Conservation (phyloP, 1,140 invertebrate genomes). For the Aphelenchoides fujianensis region DNA sequence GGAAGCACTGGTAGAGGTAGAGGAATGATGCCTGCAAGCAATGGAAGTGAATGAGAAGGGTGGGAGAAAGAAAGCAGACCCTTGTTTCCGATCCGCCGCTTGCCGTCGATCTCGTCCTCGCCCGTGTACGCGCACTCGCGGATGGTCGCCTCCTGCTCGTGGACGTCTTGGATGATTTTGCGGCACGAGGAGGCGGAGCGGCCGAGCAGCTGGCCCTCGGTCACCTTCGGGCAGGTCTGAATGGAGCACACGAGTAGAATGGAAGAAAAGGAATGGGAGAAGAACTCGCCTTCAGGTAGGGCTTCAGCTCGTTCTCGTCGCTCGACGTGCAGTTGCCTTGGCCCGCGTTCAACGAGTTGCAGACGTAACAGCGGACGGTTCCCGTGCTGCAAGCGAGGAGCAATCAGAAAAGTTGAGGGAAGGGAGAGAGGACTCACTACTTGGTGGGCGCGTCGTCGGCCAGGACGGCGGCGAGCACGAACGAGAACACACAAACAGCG, state of each 20-base stretch:
- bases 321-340: constrained; percentile 31
- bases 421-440: no score
- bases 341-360: constrained; percentile 41
- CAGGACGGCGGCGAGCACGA: no score
- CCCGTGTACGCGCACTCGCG: constrained; percentile 40
- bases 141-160: constrained; percentile 21
- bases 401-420: no score
- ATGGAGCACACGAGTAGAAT: constrained; percentile 25
- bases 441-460: no score
- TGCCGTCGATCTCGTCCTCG: constrained; percentile 40
- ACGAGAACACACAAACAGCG: not conserved
- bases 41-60: not conserved
- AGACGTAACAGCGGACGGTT: constrained; percentile 37
- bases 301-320: constrained; percentile 34
- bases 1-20: constrained; percentile 48
- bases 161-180: constrained; percentile 34
- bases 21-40: constrained; percentile 27
- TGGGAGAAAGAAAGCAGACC: not conserved
- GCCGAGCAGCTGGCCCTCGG: constrained; percentile 33
- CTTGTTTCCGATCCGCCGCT: constrained; percentile 48
- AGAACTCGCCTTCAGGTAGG: constrained; percentile 44
- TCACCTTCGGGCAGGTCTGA: constrained; percentile 31
- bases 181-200: constrained; percentile 33
- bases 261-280: constrained; percentile 15
- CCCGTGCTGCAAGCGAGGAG: not conserved